These are phyloP conservation scores for Clarias pachynema DNA, from an alignment of 2,797 vertebrate genomes.

Conservation along the genomic window DNA sequence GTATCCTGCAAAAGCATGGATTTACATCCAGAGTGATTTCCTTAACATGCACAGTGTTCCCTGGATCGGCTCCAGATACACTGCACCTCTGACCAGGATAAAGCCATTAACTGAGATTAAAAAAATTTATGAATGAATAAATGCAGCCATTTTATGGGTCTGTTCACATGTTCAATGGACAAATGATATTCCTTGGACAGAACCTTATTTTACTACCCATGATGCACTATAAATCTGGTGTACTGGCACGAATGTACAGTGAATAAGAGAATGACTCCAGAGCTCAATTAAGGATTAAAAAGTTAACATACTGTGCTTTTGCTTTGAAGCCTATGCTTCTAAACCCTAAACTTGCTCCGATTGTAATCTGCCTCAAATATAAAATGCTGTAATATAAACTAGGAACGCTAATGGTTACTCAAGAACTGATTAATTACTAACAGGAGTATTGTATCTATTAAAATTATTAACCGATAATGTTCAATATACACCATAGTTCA, in stretches of 20 bases:
- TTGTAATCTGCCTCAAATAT: not conserved
- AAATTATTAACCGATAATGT: too few relatives aligned
- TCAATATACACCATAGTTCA: too few relatives aligned
- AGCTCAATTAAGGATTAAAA: not conserved
- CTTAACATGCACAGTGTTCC: too few relatives aligned
- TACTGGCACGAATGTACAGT: not conserved
- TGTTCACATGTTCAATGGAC: not conserved
- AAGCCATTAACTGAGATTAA: not conserved
- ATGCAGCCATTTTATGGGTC: not conserved
- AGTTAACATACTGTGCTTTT: not conserved
- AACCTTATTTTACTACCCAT: not conserved
- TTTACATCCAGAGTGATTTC: not conserved
- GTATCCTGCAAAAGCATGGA: too few relatives aligned
- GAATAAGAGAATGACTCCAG: not conserved
- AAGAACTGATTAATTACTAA: too few relatives aligned
- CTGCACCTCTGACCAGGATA: not conserved
- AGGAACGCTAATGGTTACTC: too few relatives aligned
- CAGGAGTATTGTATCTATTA: too few relatives aligned
- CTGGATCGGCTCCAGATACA: not conserved
- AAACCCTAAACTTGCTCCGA: not conserved
- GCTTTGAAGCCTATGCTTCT: not conserved
- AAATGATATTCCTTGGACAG: not conserved
- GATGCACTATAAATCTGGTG: not conserved
- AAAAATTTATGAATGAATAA: not conserved
- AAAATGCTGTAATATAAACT: not conserved